phyloP scores from a whole-genome alignment of 2,797 vertebrate genomes.

The Gallirallus australis region DNA sequence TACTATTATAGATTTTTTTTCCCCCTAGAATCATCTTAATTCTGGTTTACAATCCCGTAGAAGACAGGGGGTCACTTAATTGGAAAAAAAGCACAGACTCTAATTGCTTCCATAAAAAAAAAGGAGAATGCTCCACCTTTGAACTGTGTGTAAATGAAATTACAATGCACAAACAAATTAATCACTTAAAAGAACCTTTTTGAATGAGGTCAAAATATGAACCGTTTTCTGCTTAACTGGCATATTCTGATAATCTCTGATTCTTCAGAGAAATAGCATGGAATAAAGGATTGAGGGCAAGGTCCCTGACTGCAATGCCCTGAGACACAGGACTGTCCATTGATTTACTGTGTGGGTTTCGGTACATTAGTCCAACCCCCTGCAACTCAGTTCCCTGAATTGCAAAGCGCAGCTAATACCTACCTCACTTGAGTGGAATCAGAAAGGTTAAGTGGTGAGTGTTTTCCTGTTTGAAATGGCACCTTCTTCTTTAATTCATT shows the following conservation, averaged over 20 bases:
- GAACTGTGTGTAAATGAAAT: conserved; percentile 40
- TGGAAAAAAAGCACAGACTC: conserved; percentile 7
- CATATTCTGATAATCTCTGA: background rate
- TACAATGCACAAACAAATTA: conserved; percentile 38
- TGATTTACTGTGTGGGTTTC: background rate
- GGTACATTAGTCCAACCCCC: background rate
- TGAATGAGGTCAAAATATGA: conserved; percentile 25
- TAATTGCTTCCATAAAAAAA: conserved; percentile 30
- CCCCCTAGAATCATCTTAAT: background rate
- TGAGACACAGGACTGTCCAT: background rate
- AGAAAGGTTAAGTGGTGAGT: background rate
- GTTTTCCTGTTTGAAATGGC: background rate
- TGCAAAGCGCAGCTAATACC: background rate
- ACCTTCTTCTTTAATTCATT: background rate
- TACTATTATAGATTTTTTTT: background rate
- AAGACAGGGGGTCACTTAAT: background rate
- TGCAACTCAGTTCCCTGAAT: background rate
- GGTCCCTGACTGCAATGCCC: background rate
- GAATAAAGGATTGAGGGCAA: conserved; percentile 27
- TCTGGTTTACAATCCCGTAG: conserved; percentile 23
- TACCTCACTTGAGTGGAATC: background rate
- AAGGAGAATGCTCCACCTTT: conserved; percentile 28
- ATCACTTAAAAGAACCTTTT: conserved; percentile 31
- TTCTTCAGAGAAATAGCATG: conserved; percentile 10
- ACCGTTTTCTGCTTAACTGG: background rate